These are phyloP conservation scores for Centruroides sculpturatus DNA, from an alignment of 1,140 invertebrate genomes.

Conservation along the genomic window DNA sequence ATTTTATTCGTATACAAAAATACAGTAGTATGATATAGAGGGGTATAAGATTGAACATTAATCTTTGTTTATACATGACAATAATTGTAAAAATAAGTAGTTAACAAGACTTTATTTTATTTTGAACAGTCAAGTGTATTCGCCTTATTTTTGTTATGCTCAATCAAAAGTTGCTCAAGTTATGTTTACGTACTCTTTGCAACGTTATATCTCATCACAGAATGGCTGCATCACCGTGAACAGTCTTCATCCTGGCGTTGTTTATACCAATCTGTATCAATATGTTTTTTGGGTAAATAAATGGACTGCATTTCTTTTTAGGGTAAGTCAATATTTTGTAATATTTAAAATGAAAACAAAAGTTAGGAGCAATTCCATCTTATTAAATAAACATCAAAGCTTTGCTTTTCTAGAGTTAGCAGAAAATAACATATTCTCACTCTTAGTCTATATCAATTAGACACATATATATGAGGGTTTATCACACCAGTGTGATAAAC, in stretches of 20 bases:
- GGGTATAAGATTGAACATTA: too few species aligned
- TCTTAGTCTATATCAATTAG: too few species aligned
- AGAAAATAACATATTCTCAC: too few species aligned
- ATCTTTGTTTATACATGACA: too few species aligned
- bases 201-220: slow-evolving; percentile 41
- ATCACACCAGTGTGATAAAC: too few species aligned
- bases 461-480: too few species aligned
- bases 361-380: too few species aligned
- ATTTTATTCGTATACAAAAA: too few species aligned
- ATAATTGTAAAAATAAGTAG: background rate
- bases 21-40: too few species aligned
- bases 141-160: slow-evolving; percentile 54
- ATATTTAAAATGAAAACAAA: background rate
- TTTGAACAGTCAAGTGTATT: slow-evolving; percentile 35
- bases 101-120: background rate
- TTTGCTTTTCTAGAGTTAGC: too few species aligned
- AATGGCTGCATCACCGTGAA: slow-evolving; percentile 46
- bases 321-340: slow-evolving; percentile 1
- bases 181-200: slow-evolving; percentile 42
- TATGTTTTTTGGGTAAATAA: slow-evolving; percentile 21
- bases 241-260: slow-evolving; percentile 74
- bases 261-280: slow-evolving; percentile 67
- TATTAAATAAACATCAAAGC: too few species aligned
- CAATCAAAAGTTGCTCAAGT: slow-evolving; percentile 79
- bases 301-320: slow-evolving; percentile 6